These are phyloP conservation scores for Branchinecta lynchi DNA, from an alignment of 1,140 invertebrate species.

Conservation along the genomic window DNA sequence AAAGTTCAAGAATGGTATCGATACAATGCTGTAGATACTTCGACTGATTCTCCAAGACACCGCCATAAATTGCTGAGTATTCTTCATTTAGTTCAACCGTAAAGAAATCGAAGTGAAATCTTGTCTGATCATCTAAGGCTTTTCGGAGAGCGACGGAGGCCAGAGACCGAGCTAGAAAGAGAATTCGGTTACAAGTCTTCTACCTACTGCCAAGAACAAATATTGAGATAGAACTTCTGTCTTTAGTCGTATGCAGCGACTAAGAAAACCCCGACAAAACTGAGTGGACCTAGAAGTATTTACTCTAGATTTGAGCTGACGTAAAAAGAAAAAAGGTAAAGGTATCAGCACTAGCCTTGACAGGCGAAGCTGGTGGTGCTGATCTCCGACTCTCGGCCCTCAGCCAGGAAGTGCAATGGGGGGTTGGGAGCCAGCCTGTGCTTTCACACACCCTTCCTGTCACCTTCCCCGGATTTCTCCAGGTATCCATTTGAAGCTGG, in stretches of 20 bases:
- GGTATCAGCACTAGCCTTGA: no score
- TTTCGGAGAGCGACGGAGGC: slow-evolving; percentile 74
- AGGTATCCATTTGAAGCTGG: no score
- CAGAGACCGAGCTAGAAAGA: slow-evolving; percentile 54
- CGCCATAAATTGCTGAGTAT: slow-evolving; percentile 57
- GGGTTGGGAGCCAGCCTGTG: not conserved
- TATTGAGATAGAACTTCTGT: no score
- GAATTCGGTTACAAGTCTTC: not conserved
- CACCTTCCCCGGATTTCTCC: no score
- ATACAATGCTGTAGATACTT: slow-evolving; percentile 56
- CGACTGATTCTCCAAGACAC: slow-evolving; percentile 56
- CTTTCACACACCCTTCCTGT: no score
- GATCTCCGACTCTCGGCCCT: not conserved
- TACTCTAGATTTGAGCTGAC: no score
- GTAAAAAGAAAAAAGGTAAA: no score
- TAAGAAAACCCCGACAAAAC: no score
- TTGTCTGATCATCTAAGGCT: slow-evolving; percentile 40
- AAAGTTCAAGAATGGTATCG: slow-evolving; percentile 52
- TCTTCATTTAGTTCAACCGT: slow-evolving; percentile 67
- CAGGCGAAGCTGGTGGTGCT: not conserved
- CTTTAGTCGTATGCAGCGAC: no score
- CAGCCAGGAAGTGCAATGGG: not conserved
- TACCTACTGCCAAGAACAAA: not conserved
- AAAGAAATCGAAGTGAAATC: slow-evolving; percentile 75
- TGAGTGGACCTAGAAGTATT: no score